Conservation (phyloP, 2,888 invertebrate species). For the Embidobia sp. region DNA sequence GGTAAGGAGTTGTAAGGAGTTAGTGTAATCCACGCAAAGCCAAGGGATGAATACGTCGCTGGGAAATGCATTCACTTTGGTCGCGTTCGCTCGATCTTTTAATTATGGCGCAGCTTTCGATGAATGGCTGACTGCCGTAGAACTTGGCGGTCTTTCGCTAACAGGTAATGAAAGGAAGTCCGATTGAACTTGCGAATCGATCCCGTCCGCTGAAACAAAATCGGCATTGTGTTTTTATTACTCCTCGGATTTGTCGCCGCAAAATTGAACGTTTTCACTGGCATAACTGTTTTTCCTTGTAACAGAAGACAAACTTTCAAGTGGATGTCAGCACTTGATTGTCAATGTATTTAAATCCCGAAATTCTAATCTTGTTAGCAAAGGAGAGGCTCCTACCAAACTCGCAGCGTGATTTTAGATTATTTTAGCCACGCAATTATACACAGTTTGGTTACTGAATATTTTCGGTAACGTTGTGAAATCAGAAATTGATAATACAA, state of each 20-base stretch:
- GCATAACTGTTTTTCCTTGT: slow-evolving; percentile 36
- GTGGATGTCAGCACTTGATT: slow-evolving; percentile 20
- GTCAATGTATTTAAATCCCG: slow-evolving; percentile 12
- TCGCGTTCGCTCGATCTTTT: slow-evolving; percentile 67
- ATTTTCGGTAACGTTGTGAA: too few species aligned
- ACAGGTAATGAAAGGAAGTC: slow-evolving; percentile 61
- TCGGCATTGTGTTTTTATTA: slow-evolving; percentile 35
- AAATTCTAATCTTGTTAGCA: slow-evolving; percentile 17
- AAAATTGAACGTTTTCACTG: slow-evolving; percentile 31
- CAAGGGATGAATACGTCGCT: slow-evolving; percentile 66
- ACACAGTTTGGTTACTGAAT: background rate
- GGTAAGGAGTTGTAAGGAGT: slow-evolving; percentile 68
- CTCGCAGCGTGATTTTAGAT: background rate
- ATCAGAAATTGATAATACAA: too few species aligned
- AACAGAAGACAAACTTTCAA: slow-evolving; percentile 30
- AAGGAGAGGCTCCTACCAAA: too few species aligned
- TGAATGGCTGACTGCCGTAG: slow-evolving; percentile 60
- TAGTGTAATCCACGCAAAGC: slow-evolving; percentile 69
- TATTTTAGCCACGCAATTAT: background rate
- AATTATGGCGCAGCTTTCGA: slow-evolving; percentile 67
- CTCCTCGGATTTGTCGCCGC: slow-evolving; percentile 23
- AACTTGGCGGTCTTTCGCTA: slow-evolving; percentile 50
- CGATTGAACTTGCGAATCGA: slow-evolving; percentile 58
- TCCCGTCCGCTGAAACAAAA: slow-evolving; percentile 40
- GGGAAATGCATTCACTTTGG: slow-evolving; percentile 61